Base-by-base conservation (phyloP, 1,140 invertebrate species). In the Drosophila tani region DNA sequence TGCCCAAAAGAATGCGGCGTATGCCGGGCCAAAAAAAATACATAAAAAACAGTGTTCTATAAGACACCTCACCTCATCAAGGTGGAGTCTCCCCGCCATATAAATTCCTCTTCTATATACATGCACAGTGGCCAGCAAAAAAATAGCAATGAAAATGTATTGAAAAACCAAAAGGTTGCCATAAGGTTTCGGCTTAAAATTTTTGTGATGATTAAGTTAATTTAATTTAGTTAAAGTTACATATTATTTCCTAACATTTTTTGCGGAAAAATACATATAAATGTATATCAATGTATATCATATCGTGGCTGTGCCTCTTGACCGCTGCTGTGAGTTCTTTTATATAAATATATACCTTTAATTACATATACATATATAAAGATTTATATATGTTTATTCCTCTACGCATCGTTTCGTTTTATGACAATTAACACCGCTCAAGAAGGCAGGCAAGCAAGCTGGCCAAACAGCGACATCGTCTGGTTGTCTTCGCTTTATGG, bases 381-480 rank as follows among this genome's bases (percentile, higher is more conserved):
- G 51, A 55, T 38, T 55, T 55, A 17, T 67, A 46, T 68, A 60
- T 67, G 27, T 55, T 46, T 76, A 76, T 77, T 59, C 68, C 63
- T 85, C 62, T 71, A 74, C 75, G 81, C 73, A 76, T 85, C 82
- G 75, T 86, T 86, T 86, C 82, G 79, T 86, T 86, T 86, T 86
- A 86, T 86, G 82, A 86, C 82, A 86, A 86, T 86, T 86, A 86
- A 86, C 82, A 86, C 75, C 43, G 75, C 63, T 67, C 63, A 67
- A 76, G 49, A 78, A 63, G 75, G 74, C 75, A 63, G 75, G 74
- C 75, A 78, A 77, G 59, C 56, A 59, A 68, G 45, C 64, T 62
- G 66, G 46, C 63, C 29, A 57, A 51, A 58, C 71, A 38, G 60
- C 71, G 73, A 76, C 64, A 56, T 70, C 67, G 51, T 73, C 69